Percentiles rank a stretch among this genome's conserved stretches.
phyloP scores from a whole-genome alignment of 2,888 invertebrate species.

The Leptura quadrifasciata region DNA sequence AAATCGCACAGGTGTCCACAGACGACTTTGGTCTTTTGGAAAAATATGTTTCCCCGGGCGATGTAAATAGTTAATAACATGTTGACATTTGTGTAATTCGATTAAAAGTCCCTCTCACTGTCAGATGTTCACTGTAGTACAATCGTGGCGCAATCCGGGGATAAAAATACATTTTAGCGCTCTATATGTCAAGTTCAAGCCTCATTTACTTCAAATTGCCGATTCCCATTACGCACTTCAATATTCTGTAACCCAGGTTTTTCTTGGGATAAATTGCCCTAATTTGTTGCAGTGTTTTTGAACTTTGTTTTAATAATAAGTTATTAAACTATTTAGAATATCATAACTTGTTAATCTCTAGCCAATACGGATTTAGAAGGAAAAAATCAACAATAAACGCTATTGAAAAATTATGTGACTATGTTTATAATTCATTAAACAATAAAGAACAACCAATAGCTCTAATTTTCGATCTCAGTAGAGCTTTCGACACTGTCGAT shows the following conservation, averaged over 20 bases:
- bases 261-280: not conserved
- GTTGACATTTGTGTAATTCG: not conserved
- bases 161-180: constrained; percentile 4
- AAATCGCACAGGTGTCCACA: not conserved
- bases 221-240: not conserved
- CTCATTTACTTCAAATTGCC: not conserved
- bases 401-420: no score
- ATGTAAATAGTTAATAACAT: not conserved
- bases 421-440: no score
- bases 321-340: no score
- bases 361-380: no score
- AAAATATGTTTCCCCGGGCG: not conserved
- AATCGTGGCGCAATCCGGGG: not conserved
- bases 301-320: no score
- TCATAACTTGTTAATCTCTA: no score
- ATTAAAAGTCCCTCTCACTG: constrained; percentile 1
- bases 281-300: no score
- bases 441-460: no score
- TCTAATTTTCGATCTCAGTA: no score
- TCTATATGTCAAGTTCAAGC: constrained; percentile 3
- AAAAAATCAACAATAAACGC: no score
- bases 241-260: not conserved
- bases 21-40: not conserved
- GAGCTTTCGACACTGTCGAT: no score
- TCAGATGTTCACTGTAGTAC: not conserved